Evolutionary conservation across 1,140 invertebrate genomes (phyloP).

Genomic region (Akabosia matsudoensis): DNA sequence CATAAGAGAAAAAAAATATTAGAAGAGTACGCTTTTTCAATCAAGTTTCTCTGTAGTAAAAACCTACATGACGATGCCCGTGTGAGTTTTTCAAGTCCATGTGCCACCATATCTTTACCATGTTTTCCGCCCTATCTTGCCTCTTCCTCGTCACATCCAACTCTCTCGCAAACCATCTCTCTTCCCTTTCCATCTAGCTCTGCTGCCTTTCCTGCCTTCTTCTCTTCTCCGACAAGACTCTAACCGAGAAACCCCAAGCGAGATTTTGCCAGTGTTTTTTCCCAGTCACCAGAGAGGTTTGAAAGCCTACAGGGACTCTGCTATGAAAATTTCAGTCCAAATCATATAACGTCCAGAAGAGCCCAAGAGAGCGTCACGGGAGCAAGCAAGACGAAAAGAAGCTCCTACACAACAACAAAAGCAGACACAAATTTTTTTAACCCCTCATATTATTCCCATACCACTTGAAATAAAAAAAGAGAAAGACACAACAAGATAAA

Average conservation of each 20-base stretch:
- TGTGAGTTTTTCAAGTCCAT: background rate
- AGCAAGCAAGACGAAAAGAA: conserved; percentile 19
- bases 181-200: background rate
- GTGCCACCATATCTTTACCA: conserved; percentile 2
- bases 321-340: conserved; percentile 29
- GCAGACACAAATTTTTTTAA: background rate
- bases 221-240: background rate
- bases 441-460: conserved; percentile 19
- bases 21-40: conserved; percentile 17
- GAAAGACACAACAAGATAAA: background rate
- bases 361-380: conserved; percentile 23
- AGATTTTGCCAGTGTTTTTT: conserved; percentile 48
- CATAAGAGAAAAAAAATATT: background rate
- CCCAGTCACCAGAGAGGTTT: conserved; percentile 47
- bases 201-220: background rate
- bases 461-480: background rate
- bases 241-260: conserved; percentile 42
- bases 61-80: background rate
- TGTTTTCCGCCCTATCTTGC: conserved; percentile 1
- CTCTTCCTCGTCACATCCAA: background rate
- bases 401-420: background rate
- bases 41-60: background rate
- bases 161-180: background rate
- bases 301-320: conserved; percentile 45
- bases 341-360: conserved; percentile 25